These are phyloP conservation scores for Palloptera scutellata DNA, from an alignment of 2,888 invertebrate genomes.

Conservation along the genomic window DNA sequence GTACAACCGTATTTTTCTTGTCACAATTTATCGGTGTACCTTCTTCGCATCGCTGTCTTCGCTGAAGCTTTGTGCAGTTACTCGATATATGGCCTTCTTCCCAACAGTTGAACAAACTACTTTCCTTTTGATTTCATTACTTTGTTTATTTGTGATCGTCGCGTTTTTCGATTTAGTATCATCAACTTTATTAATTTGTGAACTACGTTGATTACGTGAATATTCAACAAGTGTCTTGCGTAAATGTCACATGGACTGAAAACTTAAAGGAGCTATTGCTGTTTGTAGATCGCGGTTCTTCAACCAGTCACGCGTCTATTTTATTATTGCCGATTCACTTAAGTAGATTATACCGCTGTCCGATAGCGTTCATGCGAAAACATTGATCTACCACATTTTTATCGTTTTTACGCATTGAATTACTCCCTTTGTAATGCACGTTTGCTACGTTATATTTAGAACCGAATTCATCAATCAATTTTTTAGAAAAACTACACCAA, in stretches of 20 bases:
- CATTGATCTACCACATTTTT: conserved; percentile 25
- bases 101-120: conserved; percentile 28
- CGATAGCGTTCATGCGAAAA: conserved; percentile 13
- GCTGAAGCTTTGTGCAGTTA: conserved; percentile 26
- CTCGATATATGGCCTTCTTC: conserved; percentile 28
- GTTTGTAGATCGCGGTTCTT: no score
- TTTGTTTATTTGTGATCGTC: background rate
- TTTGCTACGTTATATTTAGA: conserved; percentile 12
- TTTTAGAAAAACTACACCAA: conserved; percentile 13
- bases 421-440: conserved; percentile 12
- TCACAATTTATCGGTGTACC: conserved; percentile 25
- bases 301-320: conserved; percentile 5
- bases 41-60: conserved; percentile 22
- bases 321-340: conserved; percentile 21
- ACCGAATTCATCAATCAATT: conserved; percentile 16
- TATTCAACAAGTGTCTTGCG: conserved; percentile 2
- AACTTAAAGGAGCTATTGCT: no score
- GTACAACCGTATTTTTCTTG: background rate
- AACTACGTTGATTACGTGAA: background rate
- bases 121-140: conserved; percentile 10
- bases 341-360: conserved; percentile 9
- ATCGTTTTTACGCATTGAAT: conserved; percentile 10
- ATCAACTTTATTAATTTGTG: no score
- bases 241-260: conserved; percentile 9
- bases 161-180: no score